These are phyloP conservation scores for Latrodectus elegans DNA, from an alignment of 2,888 invertebrate genomes.

Conservation along the genomic window DNA sequence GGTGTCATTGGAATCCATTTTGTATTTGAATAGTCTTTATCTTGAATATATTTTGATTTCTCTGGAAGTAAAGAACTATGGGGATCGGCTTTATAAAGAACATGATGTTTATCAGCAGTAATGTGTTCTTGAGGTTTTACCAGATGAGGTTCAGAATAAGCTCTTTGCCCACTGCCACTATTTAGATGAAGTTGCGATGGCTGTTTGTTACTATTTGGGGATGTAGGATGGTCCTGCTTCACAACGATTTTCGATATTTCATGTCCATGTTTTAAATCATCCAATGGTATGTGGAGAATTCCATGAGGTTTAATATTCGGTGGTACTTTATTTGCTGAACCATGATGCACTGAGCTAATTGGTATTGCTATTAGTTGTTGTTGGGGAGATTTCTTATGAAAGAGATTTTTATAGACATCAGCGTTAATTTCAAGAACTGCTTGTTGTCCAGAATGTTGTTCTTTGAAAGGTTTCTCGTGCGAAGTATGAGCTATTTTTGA, in stretches of 20 bases:
- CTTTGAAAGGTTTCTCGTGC: neutral
- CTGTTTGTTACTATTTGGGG: neutral
- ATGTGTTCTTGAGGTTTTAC: neutral
- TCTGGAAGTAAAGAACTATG: neutral
- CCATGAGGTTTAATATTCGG: slow-evolving; percentile 26
- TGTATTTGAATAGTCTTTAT: slow-evolving; percentile 27
- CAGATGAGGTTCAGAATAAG: neutral
- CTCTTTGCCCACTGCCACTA: neutral
- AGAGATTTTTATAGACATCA: slow-evolving; percentile 28
- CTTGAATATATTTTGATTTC: neutral
- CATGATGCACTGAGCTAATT: slow-evolving; percentile 7
- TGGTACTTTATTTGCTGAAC: neutral
- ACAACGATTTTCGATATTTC: slow-evolving; percentile 3
- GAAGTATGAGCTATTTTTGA: neutral
- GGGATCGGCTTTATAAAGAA: neutral
- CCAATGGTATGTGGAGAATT: slow-evolving; percentile 24
- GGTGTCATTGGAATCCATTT: slow-evolving; percentile 52
- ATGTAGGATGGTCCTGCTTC: slow-evolving; percentile 6
- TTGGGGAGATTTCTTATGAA: slow-evolving; percentile 30
- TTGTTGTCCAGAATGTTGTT: slow-evolving; percentile 1
- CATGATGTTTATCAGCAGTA: neutral
- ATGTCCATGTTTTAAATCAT: neutral
- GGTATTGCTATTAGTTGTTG: slow-evolving; percentile 35
- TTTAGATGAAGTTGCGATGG: neutral
- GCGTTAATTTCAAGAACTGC: slow-evolving; percentile 41